A percentile compares a stretch with the other conserved stretches of the same genome.
Conservation (phyloP, 1,140 invertebrate species). For the Arctopsyche grandis region DNA sequence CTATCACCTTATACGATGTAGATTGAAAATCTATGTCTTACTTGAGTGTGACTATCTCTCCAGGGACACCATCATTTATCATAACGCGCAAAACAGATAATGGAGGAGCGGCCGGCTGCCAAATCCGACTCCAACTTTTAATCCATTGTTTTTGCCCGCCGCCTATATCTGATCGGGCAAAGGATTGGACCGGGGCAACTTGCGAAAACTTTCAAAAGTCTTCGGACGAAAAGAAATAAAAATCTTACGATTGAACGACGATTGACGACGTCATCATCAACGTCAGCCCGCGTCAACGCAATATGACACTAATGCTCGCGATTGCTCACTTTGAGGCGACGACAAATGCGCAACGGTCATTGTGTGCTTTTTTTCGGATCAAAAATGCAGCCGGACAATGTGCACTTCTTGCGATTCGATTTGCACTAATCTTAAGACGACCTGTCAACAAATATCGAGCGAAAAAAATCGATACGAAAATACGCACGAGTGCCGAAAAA, state of each 20-base stretch:
- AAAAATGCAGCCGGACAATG: neutral
- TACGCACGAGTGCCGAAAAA: too few species aligned
- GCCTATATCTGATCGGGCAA: constrained; percentile 12
- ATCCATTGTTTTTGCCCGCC: constrained; percentile 17
- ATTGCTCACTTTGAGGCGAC: neutral
- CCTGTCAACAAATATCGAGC: neutral
- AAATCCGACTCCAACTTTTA: constrained; percentile 27
- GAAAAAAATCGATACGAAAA: too few species aligned
- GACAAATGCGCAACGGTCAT: neutral
- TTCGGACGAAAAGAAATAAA: neutral
- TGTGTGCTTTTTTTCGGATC: neutral
- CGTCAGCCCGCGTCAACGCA: too few species aligned
- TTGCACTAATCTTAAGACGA: constrained; percentile 2
- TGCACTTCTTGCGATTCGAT: neutral
- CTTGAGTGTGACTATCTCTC: neutral
- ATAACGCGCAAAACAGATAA: constrained; percentile 19
- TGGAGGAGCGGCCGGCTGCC: constrained; percentile 18
- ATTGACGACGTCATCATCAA: neutral
- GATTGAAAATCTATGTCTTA: constrained; percentile 13
- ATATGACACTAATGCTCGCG: constrained; percentile 4
- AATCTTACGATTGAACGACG: neutral
- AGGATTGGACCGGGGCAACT: constrained; percentile 1
- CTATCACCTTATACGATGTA: too few species aligned
- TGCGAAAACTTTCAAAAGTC: constrained; percentile 1
- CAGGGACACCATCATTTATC: constrained; percentile 26